Evolutionary conservation across 2,888 invertebrate species (phyloP).

Genomic region (Temnothorax ravouxi): DNA sequence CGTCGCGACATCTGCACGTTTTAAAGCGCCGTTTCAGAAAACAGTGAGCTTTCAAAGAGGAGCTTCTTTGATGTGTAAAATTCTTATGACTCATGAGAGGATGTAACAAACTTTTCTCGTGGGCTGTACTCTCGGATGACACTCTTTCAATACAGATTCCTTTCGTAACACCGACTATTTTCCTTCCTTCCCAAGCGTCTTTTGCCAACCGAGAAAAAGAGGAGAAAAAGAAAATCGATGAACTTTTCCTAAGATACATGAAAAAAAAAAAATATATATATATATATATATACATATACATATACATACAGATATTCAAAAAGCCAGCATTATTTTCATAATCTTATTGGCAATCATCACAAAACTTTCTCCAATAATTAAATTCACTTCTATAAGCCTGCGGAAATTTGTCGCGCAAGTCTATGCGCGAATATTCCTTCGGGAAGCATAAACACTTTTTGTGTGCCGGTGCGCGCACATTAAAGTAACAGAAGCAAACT

Average conservation of each 20-base stretch:
- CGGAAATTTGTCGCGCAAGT: constrained; percentile 17
- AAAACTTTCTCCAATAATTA: constrained; percentile 61
- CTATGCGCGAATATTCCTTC: constrained; percentile 25
- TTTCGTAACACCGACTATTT: constrained; percentile 52
- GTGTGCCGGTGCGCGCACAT: neutral
- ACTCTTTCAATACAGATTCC: constrained; percentile 61
- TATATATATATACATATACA: neutral
- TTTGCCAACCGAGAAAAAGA: constrained; percentile 31
- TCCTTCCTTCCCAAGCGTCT: constrained; percentile 16
- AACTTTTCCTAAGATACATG: neutral
- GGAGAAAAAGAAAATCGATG: constrained; percentile 58
- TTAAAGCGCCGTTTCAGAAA: constrained; percentile 20
- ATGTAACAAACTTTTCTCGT: constrained; percentile 48
- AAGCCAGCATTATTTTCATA: constrained; percentile 53
- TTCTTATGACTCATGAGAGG: constrained; percentile 43
- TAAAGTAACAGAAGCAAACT: constrained; percentile 46
- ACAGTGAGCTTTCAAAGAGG: constrained; percentile 36
- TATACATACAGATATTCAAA: constrained; percentile 36
- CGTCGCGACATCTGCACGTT: constrained; percentile 3
- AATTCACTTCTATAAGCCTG: constrained; percentile 46
- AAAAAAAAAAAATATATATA: neutral
- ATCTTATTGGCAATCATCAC: constrained; percentile 48
- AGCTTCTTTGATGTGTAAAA: constrained; percentile 17
- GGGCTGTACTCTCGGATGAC: constrained; percentile 50
- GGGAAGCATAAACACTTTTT: constrained; percentile 33